Conservation (phyloP, 92 coral and sea anemone species). For the Muricea muricata region DNA sequence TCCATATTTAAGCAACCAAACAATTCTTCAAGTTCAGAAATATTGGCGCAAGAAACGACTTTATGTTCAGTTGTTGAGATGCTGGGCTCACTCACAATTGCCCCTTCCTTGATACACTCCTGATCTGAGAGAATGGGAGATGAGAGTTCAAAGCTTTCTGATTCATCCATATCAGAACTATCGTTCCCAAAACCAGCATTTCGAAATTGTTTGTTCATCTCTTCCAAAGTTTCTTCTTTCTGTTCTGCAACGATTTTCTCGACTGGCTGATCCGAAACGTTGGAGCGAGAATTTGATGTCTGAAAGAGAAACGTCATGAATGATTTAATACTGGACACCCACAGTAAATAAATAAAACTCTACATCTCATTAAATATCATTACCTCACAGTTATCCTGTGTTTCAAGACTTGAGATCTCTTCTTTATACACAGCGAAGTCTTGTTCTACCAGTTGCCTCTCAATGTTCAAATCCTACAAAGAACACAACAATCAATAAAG, state of each 20-base stretch:
- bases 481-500: no score
- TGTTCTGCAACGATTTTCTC: conserved; percentile 1
- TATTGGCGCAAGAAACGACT: conserved; percentile 32
- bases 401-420: neutral
- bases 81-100: neutral
- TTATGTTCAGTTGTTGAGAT: conserved; percentile 5
- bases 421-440: conserved; percentile 72
- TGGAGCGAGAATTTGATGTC: neutral
- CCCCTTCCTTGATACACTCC: neutral
- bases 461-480: conserved; percentile 81
- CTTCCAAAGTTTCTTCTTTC: neutral
- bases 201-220: conserved; percentile 32
- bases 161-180: neutral
- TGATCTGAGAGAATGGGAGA: neutral
- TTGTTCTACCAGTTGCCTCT: conserved; percentile 71
- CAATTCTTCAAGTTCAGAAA: conserved; percentile 2
- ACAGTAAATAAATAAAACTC: no score
- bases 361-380: no score
- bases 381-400: neutral
- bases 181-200: neutral
- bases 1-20: neutral
- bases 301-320: neutral
- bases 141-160: neutral
- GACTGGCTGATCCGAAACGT: neutral
- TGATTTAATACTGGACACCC: neutral